phyloP scores from a whole-genome alignment of 2,797 vertebrate genomes.

The Sparidentex hasta region DNA sequence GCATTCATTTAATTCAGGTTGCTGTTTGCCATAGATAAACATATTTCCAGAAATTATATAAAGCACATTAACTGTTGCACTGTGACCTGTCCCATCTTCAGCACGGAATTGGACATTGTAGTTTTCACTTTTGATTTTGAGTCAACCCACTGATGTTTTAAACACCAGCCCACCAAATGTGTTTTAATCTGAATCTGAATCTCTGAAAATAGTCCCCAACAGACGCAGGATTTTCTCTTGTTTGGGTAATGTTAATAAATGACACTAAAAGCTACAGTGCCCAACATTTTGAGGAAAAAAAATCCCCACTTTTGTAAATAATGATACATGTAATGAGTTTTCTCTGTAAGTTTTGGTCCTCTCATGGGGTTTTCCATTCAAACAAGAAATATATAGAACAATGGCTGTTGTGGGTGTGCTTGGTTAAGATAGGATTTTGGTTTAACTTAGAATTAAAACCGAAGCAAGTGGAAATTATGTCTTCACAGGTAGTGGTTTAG shows the following conservation, averaged over 20 bases:
- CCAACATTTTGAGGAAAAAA: neutral
- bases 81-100: neutral
- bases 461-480: too few relatives aligned
- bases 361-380: too few relatives aligned
- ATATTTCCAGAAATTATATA: neutral
- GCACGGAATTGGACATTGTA: neutral
- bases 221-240: neutral
- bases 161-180: neutral
- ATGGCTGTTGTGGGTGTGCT: too few relatives aligned
- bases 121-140: neutral
- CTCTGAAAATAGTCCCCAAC: neutral
- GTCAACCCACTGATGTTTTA: neutral
- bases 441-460: constrained; percentile 2
- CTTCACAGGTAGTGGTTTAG: too few relatives aligned
- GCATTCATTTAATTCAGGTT: neutral
- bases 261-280: neutral
- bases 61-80: neutral
- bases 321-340: neutral
- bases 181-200: neutral
- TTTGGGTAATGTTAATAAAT: neutral
- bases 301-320: neutral
- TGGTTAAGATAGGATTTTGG: neutral
- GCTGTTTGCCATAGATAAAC: neutral
- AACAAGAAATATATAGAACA: too few relatives aligned
- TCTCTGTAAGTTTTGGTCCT: too few relatives aligned